Evolutionary conservation across 2,113 vertebrate species (phyloP).

Genomic region (Phoenicopterus ruber): DNA sequence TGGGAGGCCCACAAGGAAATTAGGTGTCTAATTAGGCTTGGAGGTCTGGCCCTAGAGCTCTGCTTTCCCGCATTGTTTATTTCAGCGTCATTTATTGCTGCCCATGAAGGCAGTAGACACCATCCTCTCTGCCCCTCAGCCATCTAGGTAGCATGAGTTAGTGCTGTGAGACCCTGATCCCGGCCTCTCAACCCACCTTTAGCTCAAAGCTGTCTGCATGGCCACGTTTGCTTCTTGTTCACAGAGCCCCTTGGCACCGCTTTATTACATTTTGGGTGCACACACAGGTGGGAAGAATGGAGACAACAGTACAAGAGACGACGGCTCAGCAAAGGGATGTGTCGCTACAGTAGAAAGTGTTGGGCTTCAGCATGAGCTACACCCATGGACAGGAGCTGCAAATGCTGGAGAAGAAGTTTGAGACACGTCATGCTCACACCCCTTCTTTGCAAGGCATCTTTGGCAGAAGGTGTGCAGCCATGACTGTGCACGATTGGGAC

Average conservation of each 20-base stretch:
- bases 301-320: not conserved
- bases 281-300: not conserved
- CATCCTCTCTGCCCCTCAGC: not conserved
- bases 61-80: conserved; percentile 8
- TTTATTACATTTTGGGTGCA: not conserved
- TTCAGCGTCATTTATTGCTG: conserved; percentile 23
- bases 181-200: not conserved
- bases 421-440: rapidly evolving
- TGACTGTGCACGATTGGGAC: rapidly evolving
- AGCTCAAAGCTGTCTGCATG: not conserved
- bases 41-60: conserved; percentile 24
- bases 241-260: not conserved
- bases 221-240: rapidly evolving
- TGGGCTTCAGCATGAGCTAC: not conserved
- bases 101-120: not conserved
- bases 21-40: conserved; percentile 8
- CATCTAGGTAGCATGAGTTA: not conserved
- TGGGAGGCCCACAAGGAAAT: conserved; percentile 31
- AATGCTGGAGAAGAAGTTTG: not conserved
- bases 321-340: not conserved
- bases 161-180: not conserved
- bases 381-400: not conserved
- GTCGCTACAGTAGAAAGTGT: not conserved
- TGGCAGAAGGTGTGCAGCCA: not conserved
- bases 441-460: not conserved